Base-by-base conservation (phyloP, 2,797 vertebrate genomes). In the Chloroceryle amazona region DNA sequence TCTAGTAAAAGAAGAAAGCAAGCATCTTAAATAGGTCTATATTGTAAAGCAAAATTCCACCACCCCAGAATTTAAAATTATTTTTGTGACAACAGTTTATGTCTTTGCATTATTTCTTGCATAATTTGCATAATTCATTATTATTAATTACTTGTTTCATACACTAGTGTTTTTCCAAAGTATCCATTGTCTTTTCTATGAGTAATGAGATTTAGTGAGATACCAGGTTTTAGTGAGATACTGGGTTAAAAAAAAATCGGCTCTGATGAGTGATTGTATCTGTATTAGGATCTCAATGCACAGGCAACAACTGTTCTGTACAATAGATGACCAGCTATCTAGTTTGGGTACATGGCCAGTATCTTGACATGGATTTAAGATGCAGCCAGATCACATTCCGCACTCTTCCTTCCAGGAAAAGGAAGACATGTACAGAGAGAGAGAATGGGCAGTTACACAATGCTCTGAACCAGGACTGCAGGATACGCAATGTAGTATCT, bases 11-110 rank as follows among this genome's bases (percentile, higher is more conserved):
- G 13, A 52, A 52, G 13, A 37, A 86, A 47, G 22, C 20, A 80
- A 31, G 79, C 6, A 42, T 13, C 28, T 93, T 35, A 73, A 71
- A 68, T 31, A 78, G 4, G 3, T 35, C 21, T 47, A 29, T 10
- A 7, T 29, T 41, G 15, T 44, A 51, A 80, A 89, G 44, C 39
- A 61, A 3, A 23, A 1, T 49, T 28, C 8, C 11, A 47, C 46
- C 46, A 20, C 2, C 20, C 21, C 13, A 6, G 14, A 33, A n/a
- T 83, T 58, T 68, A 29, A 39, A 54, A 33, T 41, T 0, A 1
- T 10, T 73, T 82, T 57, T 35, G 8, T 68, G 23, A 29, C 20
- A 85, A 57, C 10, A 42, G 13, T 29, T 41, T 61, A 20, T 42
- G 26, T 15, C 35, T 73, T 84, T 44, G 44, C 44, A 47, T 22